These are phyloP conservation scores for Tillus elongatus DNA, from an alignment of 2,888 invertebrate species.

Conservation along the genomic window DNA sequence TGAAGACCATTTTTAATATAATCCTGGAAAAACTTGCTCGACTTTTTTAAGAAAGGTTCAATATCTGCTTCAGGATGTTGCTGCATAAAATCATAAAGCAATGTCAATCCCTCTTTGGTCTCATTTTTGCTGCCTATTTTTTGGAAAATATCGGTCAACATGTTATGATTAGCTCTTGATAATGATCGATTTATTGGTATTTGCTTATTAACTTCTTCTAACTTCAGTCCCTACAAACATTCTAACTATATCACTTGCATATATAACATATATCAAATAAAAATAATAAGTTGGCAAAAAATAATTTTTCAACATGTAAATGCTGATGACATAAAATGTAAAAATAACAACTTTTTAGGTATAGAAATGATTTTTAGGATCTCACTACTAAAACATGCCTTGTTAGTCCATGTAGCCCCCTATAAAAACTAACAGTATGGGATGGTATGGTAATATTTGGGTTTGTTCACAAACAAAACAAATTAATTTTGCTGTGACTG, in stretches of 20 bases:
- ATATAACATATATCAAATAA: conserved; percentile 5
- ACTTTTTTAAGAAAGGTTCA: conserved; percentile 74
- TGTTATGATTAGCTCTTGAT: conserved; percentile 74
- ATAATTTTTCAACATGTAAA: too few species aligned
- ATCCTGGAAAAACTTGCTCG: conserved; percentile 77
- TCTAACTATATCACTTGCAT: conserved; percentile 2
- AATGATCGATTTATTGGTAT: too few species aligned
- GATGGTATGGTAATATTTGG: too few species aligned
- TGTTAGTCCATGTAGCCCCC: too few species aligned
- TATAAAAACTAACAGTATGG: too few species aligned
- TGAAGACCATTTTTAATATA: conserved; percentile 72
- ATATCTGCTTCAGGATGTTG: conserved; percentile 78
- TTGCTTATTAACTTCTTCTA: conserved; percentile 43
- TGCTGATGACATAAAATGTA: too few species aligned
- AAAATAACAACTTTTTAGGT: too few species aligned
- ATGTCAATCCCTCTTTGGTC: conserved; percentile 69
- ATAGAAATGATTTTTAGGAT: too few species aligned
- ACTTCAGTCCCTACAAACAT: conserved; percentile 41
- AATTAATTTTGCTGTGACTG: too few species aligned
- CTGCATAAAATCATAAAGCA: conserved; percentile 70
- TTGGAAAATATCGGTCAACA: conserved; percentile 80
- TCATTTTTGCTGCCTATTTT: conserved; percentile 85
- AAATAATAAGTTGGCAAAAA: neutral
- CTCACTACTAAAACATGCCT: too few species aligned
- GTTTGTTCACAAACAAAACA: too few species aligned